A percentile compares a stretch with the other conserved stretches of the same genome.
phyloP scores from a whole-genome alignment of 2,113 vertebrate species.

The Antennarius striatus region DNA sequence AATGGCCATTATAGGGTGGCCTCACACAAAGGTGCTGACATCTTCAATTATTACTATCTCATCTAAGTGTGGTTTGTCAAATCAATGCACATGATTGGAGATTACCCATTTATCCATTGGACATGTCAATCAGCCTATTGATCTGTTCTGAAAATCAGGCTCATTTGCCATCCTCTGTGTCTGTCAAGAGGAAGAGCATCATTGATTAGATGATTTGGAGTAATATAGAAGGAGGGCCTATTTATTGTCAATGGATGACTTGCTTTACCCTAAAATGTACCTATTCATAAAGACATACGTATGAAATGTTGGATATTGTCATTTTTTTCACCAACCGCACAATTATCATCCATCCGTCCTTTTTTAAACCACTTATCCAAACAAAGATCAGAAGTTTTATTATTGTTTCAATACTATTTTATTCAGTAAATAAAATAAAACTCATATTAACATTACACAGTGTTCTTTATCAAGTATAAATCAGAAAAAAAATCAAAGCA shows the following conservation, averaged over 20 bases:
- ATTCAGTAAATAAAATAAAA: slow-evolving; percentile 58
- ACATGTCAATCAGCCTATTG: slow-evolving; percentile 55
- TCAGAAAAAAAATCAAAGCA: slow-evolving; percentile 16
- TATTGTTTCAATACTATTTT: slow-evolving; percentile 56
- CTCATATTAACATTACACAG: slow-evolving; percentile 24
- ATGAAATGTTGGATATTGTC: slow-evolving; percentile 31
- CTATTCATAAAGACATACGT: slow-evolving; percentile 32
- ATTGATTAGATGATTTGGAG: slow-evolving; percentile 53
- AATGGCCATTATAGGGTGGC: slow-evolving; percentile 1
- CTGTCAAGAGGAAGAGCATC: slow-evolving; percentile 46
- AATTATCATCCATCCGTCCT: no score
- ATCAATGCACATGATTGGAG: slow-evolving; percentile 59
- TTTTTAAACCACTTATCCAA: no score
- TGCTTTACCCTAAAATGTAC: slow-evolving; percentile 24
- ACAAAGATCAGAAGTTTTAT: slow-evolving; percentile 38
- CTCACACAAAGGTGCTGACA: slow-evolving; percentile 29
- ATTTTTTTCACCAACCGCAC: not conserved
- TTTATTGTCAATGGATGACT: slow-evolving; percentile 27
- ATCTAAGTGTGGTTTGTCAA: slow-evolving; percentile 8
- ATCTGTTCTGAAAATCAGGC: slow-evolving; percentile 50
- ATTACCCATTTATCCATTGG: slow-evolving; percentile 59
- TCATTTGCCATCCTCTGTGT: slow-evolving; percentile 39
- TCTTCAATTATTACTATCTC: slow-evolving; percentile 24
- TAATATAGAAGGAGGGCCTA: slow-evolving; percentile 26
- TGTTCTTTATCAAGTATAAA: slow-evolving; percentile 29